Evolutionary conservation across 2,797 vertebrate genomes (phyloP).

Genomic region (Cossypha dichroa): DNA sequence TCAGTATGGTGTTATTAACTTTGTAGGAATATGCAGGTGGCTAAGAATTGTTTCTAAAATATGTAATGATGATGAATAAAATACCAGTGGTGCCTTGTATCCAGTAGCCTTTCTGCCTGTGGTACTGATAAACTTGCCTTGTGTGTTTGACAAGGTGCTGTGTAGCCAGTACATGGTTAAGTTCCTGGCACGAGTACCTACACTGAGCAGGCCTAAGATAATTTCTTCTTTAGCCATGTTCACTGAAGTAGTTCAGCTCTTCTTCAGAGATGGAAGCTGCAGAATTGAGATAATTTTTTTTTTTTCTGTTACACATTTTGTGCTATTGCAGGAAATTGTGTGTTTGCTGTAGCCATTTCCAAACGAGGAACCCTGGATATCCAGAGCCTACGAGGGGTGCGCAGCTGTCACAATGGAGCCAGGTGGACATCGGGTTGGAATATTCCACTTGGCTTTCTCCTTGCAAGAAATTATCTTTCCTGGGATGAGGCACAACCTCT

Average conservation of each 20-base stretch:
- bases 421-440: conserved; percentile 92
- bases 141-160: background rate
- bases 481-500: conserved; percentile 87
- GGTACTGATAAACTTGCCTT: background rate
- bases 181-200: background rate
- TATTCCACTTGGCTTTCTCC: conserved; percentile 87
- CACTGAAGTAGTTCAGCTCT: background rate
- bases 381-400: conserved; percentile 77
- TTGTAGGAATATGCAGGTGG: background rate
- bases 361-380: conserved; percentile 79
- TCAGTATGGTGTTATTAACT: accelerated
- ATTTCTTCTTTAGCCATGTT: background rate
- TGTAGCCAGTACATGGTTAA: background rate
- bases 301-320: background rate
- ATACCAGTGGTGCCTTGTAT: background rate
- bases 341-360: conserved; percentile 87
- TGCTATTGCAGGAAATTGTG: conserved; percentile 77
- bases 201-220: background rate
- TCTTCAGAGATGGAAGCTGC: background rate
- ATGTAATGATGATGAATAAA: background rate
- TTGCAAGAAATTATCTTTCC: conserved; percentile 84
- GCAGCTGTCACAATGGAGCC: conserved; percentile 88
- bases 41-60: background rate
- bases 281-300: background rate
- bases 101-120: background rate